Evolutionary conservation across 2,888 invertebrate genomes (phyloP).

Genomic region (Cosmia trapezina): DNA sequence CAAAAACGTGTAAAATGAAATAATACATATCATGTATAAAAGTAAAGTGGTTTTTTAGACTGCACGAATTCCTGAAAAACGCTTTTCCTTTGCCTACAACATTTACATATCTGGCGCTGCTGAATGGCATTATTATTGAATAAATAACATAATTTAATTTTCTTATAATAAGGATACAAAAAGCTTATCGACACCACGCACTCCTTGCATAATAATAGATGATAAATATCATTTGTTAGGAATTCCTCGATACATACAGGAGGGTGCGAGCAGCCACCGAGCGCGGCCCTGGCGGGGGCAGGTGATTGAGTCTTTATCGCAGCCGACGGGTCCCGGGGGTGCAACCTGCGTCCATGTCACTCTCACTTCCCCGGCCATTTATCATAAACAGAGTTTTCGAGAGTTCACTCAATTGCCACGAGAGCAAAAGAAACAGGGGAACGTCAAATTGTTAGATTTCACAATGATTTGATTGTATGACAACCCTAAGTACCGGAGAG

Average conservation of each 20-base stretch:
- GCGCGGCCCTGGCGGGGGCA: slow-evolving; percentile 77
- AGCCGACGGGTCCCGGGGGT: slow-evolving; percentile 74
- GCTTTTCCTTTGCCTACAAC: neutral
- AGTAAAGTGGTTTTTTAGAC: neutral
- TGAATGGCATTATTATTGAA: neutral
- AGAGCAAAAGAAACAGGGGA: slow-evolving; percentile 59
- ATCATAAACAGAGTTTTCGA: slow-evolving; percentile 74
- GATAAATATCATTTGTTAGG: slow-evolving; percentile 77
- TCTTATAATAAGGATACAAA: slow-evolving; percentile 2
- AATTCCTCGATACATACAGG: slow-evolving; percentile 69
- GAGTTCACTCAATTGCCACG: slow-evolving; percentile 64
- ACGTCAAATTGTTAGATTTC: slow-evolving; percentile 53
- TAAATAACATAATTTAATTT: slow-evolving; percentile 11
- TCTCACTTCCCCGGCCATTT: slow-evolving; percentile 79
- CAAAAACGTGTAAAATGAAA: neutral
- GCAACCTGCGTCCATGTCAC: slow-evolving; percentile 77
- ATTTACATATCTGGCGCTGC: neutral
- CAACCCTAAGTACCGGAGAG: slow-evolving; percentile 8
- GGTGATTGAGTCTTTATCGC: slow-evolving; percentile 85
- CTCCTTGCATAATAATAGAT: slow-evolving; percentile 75
- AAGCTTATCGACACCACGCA: slow-evolving; percentile 74
- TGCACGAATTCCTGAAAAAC: neutral
- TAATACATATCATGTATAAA: no score
- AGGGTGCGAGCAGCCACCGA: slow-evolving; percentile 71
- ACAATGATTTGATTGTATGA: slow-evolving; percentile 47